Evolutionary conservation across 1,140 invertebrate species (phyloP), one percentile per base, ranked within the genome.

Genomic region (Drosophila subobscura): DNA sequence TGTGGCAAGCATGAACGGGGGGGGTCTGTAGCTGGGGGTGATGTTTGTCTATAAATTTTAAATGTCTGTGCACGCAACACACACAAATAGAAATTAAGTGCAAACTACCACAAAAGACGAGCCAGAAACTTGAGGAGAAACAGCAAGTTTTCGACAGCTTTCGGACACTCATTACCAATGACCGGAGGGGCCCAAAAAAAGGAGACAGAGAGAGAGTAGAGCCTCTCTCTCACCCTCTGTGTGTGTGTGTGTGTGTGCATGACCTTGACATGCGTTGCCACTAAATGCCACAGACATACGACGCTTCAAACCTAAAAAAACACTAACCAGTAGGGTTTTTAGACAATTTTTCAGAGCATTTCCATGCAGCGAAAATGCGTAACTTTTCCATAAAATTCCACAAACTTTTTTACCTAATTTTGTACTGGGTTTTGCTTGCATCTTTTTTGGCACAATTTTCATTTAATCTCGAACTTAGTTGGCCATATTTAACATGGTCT

Each of bases 21-120:
- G 8, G 16, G 25, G 20, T 2, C 5, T 29, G 23, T 44, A 58
- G 37, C 22, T 22, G 52, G 16, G 2, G 23, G 12, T 25, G 16
- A 8, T 53, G 64, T 70, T 70, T 70, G 66, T 70, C 66, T 70
- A 70, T 70, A 70, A 70, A 70, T 70, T 70, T 70, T 70, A 70
- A 70, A 70, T 70, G 66, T 56, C 68, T 70, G 66, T 70, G 66
- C 66, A 70, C 66, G 66, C 66, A 70, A 70, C 51, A 56, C 51
- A 68, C 51, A 68, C 50, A 70, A 68, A 70, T 52, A 70, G 66
- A 49, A 70, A 70, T 70, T 70, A 70, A 70, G 66, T 70, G 66
- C 66, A 56, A 70, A 56, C 66, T 68, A 64, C 10, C 42, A 37
- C 33, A 37, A 37, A 37, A 37, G 33, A 37, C 33, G 10, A 44